Evolutionary conservation across 2,113 vertebrate species (phyloP), one percentile per base, ranked within the genome.

Genomic region (Polypterus bichir): DNA sequence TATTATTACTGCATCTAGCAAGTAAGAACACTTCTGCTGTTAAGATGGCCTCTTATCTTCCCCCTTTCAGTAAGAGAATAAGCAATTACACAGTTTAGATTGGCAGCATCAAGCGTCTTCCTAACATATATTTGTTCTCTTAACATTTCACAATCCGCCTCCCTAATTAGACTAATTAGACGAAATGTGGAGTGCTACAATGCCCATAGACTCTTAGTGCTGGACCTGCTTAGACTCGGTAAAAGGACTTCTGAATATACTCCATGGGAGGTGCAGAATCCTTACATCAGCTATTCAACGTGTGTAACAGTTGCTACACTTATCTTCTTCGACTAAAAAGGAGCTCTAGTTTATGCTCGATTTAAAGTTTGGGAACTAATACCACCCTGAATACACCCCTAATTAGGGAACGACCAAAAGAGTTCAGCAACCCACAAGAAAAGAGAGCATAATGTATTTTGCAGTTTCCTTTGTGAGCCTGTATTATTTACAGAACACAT

Each of bases 351-450:
- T 88, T 86, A 83, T 80, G 85, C 90, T 90, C 89, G 83, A 92
- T 91, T 91, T 91, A 92, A 89, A 87, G 86, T 89, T 93, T 89
- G 88, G 89, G 88, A 88, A 90, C 83, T 84, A 87, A 90, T 83
- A 85, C 82, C 86, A 88, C 82, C 86, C 84, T 82, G 86, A 83
- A 85, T 88, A 74, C 83, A 73, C 57, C 70, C 76, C 88, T 89
- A 93, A 94, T 93, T 92, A 91, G 91, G 86, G 82, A 66, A 79
- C 76, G 70, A 73, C 76, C 70, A 69, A 76, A 64, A 77, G 71
- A 71, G 72, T 76, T 79, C 80, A 78, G 74, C 80, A 58, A 69
- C 72, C 69, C 76, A 81, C 66, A 70, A 80, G 70, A 72, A 73
- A 69, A 71, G 58, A 70, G 68, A 70, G 52, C 72, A 48, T 69